Conservation (phyloP, 2,888 invertebrate species). For the Leucophenga montana region DNA sequence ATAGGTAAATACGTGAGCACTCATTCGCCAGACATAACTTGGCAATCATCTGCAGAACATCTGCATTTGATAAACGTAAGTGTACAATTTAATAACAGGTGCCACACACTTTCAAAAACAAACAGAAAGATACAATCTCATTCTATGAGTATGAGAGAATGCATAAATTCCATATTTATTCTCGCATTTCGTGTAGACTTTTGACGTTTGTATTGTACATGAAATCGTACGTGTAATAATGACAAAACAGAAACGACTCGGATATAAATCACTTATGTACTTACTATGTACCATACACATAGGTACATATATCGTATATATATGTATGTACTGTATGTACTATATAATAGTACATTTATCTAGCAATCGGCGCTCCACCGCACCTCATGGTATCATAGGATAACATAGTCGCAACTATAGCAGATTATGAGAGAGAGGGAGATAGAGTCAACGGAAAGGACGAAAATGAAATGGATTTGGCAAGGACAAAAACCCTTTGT, state of each 20-base stretch:
- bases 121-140: too few relatives aligned
- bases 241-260: neutral
- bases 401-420: conserved; percentile 8
- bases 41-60: conserved; percentile 10
- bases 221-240: neutral
- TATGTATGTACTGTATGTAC: too few relatives aligned
- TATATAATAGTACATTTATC: too few relatives aligned
- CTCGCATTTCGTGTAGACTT: conserved; percentile 5
- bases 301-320: too few relatives aligned
- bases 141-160: too few relatives aligned
- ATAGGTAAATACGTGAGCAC: neutral
- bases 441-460: neutral
- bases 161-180: conserved; percentile 15
- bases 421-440: neutral
- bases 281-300: neutral
- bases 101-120: neutral
- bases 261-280: conserved; percentile 1
- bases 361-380: neutral
- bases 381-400: neutral
- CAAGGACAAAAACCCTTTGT: conserved; percentile 24
- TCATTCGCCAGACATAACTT: neutral
- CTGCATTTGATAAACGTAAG: conserved; percentile 20
- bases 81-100: conserved; percentile 16
- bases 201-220: neutral
- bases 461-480: neutral